A percentile compares a stretch with the other conserved stretches of the same genome.
Conservation (phyloP, 2,797 vertebrate species). For the Cottoperca gobio region DNA sequence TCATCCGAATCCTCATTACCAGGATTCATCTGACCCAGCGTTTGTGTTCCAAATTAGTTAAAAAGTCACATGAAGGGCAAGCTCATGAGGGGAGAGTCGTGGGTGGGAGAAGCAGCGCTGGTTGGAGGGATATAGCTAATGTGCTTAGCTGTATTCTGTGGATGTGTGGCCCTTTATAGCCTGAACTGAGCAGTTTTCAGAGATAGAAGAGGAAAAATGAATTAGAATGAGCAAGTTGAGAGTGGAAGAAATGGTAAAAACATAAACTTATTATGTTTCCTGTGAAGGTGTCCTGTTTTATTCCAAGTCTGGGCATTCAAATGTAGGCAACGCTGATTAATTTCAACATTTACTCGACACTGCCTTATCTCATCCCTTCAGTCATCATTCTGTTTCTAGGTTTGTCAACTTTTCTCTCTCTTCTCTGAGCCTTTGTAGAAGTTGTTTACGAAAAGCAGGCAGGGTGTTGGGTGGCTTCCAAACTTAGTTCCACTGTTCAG, state of each 20-base stretch:
- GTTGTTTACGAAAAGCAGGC: constrained; percentile 73
- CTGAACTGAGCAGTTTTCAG: constrained; percentile 34
- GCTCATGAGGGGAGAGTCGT: constrained; percentile 48
- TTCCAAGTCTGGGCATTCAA: constrained; percentile 7
- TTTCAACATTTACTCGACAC: constrained; percentile 26
- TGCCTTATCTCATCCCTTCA: constrained; percentile 15
- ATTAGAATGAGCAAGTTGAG: constrained; percentile 51
- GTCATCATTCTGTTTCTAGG: constrained; percentile 32
- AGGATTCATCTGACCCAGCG: constrained; percentile 54
- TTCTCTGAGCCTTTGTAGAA: constrained; percentile 54
- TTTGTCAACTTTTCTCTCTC: constrained; percentile 57
- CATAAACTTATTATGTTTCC: constrained; percentile 29
- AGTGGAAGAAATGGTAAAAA: constrained; percentile 41
- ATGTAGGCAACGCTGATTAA: constrained; percentile 29
- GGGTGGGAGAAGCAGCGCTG: constrained; percentile 51
- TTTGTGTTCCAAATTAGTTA: constrained; percentile 72
- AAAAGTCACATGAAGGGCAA: constrained; percentile 73
- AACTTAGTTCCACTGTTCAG: constrained; percentile 66
- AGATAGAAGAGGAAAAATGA: constrained; percentile 50
- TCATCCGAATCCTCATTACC: constrained; percentile 63
- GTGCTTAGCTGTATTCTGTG: constrained; percentile 60
- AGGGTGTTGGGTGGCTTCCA: constrained; percentile 60
- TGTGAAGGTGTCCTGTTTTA: constrained; percentile 24
- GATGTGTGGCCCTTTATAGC: constrained; percentile 45
- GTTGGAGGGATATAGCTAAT: constrained; percentile 51